Evolutionary conservation across 2,797 vertebrate species (phyloP).

Genomic region (Podarcis siculus): DNA sequence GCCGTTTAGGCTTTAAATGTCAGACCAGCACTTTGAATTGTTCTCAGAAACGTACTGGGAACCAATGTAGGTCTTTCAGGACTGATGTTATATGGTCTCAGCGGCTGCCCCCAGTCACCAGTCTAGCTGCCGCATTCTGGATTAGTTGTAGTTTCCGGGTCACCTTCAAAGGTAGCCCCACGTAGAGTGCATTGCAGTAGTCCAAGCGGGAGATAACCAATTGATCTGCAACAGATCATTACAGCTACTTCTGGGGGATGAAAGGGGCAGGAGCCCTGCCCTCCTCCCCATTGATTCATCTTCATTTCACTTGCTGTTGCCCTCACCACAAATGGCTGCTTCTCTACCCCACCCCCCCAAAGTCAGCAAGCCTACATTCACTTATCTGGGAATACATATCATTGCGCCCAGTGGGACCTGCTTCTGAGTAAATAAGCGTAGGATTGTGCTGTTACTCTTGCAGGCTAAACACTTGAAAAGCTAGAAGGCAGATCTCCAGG

Average conservation of each 20-base stretch:
- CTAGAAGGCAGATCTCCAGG: neutral
- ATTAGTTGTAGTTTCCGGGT: no score
- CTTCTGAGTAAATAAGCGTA: neutral
- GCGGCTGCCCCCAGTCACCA: no score
- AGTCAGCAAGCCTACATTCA: neutral
- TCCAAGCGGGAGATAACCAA: no score
- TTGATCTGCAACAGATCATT: neutral
- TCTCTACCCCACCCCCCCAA: neutral
- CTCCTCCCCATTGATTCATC: no score
- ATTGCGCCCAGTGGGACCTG: neutral
- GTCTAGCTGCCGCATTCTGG: no score
- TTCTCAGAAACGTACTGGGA: no score
- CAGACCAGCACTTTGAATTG: no score
- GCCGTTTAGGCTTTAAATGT: no score
- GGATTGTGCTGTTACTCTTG: neutral
- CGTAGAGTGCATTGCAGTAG: no score
- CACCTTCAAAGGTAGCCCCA: no score
- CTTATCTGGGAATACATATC: neutral
- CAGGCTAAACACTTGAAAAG: neutral
- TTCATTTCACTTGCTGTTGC: neutral
- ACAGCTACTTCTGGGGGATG: neutral
- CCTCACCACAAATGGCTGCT: neutral
- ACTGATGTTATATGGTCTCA: no score
- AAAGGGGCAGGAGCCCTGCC: neutral
- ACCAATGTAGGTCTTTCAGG: no score